These are phyloP conservation scores for Megalops atlanticus DNA, from an alignment of 2,113 vertebrate genomes.

Conservation along the genomic window DNA sequence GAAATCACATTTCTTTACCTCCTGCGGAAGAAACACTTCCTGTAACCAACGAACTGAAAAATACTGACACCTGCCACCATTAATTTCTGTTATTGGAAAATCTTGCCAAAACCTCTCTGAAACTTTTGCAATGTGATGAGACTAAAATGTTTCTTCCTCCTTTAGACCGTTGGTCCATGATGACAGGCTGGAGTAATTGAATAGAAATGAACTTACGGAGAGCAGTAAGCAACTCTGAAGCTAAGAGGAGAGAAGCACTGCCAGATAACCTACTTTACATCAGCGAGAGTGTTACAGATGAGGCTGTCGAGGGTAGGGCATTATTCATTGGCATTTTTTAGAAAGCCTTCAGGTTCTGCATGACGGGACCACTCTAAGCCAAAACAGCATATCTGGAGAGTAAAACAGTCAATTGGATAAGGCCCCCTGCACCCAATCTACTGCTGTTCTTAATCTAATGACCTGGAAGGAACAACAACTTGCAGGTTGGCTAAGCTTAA, in stretches of 20 bases:
- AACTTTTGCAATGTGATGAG: background rate
- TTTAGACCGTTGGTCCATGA: background rate
- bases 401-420: constrained; percentile 15
- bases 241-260: background rate
- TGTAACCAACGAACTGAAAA: background rate
- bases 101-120: background rate
- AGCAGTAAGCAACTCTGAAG: constrained; percentile 2
- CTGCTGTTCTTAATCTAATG: constrained; percentile 21
- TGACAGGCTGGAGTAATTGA: background rate
- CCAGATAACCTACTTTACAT: constrained; percentile 14
- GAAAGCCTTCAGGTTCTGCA: constrained; percentile 24
- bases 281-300: background rate
- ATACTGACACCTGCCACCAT: background rate
- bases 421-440: background rate
- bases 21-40: background rate
- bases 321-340: background rate
- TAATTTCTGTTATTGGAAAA: background rate
- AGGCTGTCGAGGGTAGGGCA: background rate
- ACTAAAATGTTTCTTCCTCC: background rate
- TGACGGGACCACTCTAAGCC: constrained; percentile 9
- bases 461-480: constrained; percentile 9
- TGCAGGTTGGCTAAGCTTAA: constrained; percentile 4
- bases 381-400: constrained; percentile 14
- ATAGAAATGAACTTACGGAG: background rate
- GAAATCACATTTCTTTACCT: background rate